These are phyloP conservation scores for Euphonia xanthogaster DNA, from an alignment of 2,797 vertebrate genomes.

Conservation along the genomic window DNA sequence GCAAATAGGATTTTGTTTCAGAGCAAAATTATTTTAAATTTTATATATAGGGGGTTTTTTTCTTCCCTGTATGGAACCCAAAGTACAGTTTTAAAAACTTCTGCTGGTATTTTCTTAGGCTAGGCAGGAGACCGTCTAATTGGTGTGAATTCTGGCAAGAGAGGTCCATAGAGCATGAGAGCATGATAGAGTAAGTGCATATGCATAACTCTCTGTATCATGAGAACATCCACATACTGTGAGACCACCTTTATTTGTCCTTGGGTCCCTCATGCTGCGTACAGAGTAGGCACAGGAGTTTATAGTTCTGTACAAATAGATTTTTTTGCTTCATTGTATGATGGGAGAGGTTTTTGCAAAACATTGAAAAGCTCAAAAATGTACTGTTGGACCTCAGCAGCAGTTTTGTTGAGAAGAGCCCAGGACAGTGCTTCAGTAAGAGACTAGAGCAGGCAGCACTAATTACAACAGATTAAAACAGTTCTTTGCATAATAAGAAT, in stretches of 20 bases:
- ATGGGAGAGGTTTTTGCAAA: background rate
- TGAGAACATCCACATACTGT: background rate
- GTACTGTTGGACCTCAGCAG: background rate
- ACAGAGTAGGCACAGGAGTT: background rate
- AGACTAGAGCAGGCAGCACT: background rate
- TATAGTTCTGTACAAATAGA: background rate
- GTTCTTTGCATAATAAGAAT: background rate
- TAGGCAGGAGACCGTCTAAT: background rate
- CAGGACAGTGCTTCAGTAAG: background rate
- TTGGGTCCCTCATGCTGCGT: background rate
- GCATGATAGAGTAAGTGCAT: background rate
- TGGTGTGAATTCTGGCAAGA: background rate
- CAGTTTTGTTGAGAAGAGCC: background rate
- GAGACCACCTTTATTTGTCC: background rate
- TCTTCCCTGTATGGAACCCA: background rate
- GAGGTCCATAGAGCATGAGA: background rate
- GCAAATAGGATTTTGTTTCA: background rate
- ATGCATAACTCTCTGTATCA: background rate
- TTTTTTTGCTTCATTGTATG: background rate
- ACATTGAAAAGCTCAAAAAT: background rate
- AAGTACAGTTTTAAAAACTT: background rate
- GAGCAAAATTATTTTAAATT: background rate
- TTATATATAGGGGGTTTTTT: background rate
- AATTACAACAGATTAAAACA: background rate
- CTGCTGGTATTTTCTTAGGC: background rate